Evolutionary conservation across 2,113 vertebrate genomes (phyloP).

Genomic region (Sylvicapra grimmia): DNA sequence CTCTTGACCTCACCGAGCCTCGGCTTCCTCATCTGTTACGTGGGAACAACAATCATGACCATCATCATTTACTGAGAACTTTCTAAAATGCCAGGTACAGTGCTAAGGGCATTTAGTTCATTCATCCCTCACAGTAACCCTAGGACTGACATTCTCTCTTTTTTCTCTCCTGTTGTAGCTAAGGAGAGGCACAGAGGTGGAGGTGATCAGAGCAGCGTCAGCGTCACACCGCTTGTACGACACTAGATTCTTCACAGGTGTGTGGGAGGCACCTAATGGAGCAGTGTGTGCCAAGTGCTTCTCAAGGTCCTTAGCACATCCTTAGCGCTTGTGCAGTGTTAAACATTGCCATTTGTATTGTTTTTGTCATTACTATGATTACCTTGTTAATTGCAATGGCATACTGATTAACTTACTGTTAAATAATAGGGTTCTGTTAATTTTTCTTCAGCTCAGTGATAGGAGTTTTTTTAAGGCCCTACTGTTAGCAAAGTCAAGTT

Average conservation of each 20-base stretch:
- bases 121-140: not conserved
- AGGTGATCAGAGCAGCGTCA: not conserved
- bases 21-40: not conserved
- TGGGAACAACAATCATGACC: not conserved
- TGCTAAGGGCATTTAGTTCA: not conserved
- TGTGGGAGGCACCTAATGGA: not conserved
- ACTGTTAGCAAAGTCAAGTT: not conserved
- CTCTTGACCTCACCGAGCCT: not conserved
- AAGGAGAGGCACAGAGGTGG: not conserved
- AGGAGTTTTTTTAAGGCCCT: not conserved
- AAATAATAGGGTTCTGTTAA: not conserved
- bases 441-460: not conserved
- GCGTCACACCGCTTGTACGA: not conserved
- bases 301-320: fast-evolving
- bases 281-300: not conserved
- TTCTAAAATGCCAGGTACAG: not conserved
- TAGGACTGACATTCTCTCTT: not conserved
- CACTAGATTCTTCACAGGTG: not conserved
- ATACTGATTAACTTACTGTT: not conserved
- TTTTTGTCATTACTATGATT: not conserved
- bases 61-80: not conserved
- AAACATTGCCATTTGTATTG: not conserved
- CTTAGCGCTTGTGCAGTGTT: no score
- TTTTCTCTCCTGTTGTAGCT: not conserved
- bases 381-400: not conserved